These are phyloP conservation scores for Bombus terrestris DNA, from an alignment of 1,140 invertebrate species.

Conservation along the genomic window DNA sequence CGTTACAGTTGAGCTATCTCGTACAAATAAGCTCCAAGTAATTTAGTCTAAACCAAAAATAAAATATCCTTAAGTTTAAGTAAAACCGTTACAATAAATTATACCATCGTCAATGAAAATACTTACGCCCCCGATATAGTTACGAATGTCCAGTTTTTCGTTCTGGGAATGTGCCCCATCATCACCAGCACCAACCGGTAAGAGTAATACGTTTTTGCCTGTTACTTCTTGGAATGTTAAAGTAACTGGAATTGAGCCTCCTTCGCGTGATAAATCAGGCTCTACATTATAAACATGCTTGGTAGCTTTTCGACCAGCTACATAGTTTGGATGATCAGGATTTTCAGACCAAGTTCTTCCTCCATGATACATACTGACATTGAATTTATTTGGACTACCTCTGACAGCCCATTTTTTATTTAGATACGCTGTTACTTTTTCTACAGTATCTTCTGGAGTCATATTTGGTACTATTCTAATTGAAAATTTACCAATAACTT, in stretches of 20 bases:
- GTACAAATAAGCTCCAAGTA: conserved; percentile 92
- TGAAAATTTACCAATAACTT: conserved; percentile 98
- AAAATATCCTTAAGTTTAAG: conserved; percentile 10
- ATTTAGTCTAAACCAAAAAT: conserved; percentile 88
- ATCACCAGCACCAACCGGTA: conserved; percentile 95
- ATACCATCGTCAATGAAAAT: conserved; percentile 19
- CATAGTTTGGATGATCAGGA: conserved; percentile 95
- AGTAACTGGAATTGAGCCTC: conserved; percentile 97
- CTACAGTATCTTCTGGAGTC: conserved; percentile 89
- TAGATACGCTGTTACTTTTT: conserved; percentile 90
- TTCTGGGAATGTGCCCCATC: conserved; percentile 99
- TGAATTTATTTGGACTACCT: conserved; percentile 93
- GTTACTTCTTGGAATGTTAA: conserved; percentile 95
- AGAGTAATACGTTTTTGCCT: conserved; percentile 95
- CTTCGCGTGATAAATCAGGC: conserved; percentile 97
- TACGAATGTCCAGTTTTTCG: conserved; percentile 96
- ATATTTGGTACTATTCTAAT: conserved; percentile 97
- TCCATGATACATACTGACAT: conserved; percentile 90
- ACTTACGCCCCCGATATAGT: conserved; percentile 97
- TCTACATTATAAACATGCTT: conserved; percentile 95
- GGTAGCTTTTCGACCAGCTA: conserved; percentile 93
- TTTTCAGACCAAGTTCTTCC: conserved; percentile 96
- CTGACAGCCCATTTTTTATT: conserved; percentile 87
- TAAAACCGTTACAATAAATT: neutral
- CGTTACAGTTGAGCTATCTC: conserved; percentile 87